Percentiles rank a stretch among this genome's conserved stretches.
phyloP scores from a whole-genome alignment of 2,888 invertebrate genomes.

The Agrotis ipsilon region DNA sequence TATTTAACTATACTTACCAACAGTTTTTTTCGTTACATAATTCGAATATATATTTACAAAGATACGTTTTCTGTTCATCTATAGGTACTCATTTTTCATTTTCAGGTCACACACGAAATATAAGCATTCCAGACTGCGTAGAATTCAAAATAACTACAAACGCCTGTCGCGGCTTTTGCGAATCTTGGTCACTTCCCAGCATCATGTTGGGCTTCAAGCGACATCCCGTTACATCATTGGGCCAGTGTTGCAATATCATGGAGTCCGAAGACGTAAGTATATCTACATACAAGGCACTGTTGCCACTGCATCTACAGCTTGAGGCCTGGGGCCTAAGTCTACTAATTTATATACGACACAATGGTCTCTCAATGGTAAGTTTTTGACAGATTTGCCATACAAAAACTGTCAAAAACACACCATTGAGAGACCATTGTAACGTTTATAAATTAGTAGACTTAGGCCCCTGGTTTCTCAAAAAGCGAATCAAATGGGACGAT shows the following conservation, averaged over 20 bases:
- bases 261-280: conserved; percentile 95
- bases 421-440: no score
- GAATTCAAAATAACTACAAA: conserved; percentile 96
- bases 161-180: conserved; percentile 96
- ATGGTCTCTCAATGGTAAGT: no score
- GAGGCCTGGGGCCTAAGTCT: neutral
- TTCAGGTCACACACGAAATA: conserved; percentile 94
- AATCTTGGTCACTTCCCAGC: conserved; percentile 96
- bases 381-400: no score
- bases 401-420: no score
- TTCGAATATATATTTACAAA: neutral
- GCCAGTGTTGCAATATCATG: conserved; percentile 97
- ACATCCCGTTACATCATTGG: conserved; percentile 94
- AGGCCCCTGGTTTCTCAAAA: neutral
- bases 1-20: no score
- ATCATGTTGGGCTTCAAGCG: conserved; percentile 88
- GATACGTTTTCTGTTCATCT: neutral
- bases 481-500: neutral
- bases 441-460: no score
- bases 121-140: conserved; percentile 96
- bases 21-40: neutral
- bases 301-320: neutral
- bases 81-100: conserved; percentile 25
- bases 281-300: neutral
- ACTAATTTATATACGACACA: no score